Evolutionary conservation across 2,113 vertebrate genomes (phyloP).

Genomic region (Jaculus jaculus): DNA sequence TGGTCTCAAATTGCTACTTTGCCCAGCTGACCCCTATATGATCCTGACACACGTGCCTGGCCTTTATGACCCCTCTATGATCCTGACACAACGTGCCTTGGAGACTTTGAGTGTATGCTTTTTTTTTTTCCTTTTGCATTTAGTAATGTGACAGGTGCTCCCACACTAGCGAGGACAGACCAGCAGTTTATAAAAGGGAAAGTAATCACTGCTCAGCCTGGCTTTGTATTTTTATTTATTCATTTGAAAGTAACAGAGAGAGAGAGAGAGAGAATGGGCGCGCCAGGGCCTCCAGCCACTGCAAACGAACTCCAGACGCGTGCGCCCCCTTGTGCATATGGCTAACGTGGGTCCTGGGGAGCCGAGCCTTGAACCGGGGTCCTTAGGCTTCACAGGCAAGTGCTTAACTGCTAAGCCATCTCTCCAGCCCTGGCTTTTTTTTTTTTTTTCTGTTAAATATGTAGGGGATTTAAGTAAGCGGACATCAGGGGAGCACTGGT

Average conservation of each 20-base stretch:
- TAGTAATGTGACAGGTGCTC: not conserved
- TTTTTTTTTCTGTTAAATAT: not conserved
- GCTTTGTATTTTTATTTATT: no score
- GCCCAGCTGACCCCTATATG: not conserved
- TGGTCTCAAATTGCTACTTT: conserved; percentile 31
- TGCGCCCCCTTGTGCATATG: no score
- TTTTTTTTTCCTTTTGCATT: not conserved
- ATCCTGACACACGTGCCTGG: not conserved
- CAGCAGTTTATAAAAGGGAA: not conserved
- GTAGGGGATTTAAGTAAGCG: not conserved
- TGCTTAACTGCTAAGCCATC: no score
- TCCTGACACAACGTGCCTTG: not conserved
- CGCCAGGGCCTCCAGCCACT: no score
- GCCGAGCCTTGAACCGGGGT: no score
- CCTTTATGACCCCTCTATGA: conserved; percentile 9
- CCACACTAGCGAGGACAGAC: not conserved
- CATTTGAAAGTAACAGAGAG: no score
- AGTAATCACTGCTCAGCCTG: not conserved
- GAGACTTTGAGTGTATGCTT: not conserved
- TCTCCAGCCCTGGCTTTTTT: no score
- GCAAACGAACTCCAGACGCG: no score
- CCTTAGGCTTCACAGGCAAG: no score
- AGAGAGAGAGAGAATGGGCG: no score
- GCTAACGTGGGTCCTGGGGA: no score
- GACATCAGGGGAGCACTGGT: not conserved